Percentiles rank a stretch among this genome's conserved stretches.
These are phyloP conservation scores for Meloe dianella DNA, from an alignment of 2,888 invertebrate species.

Conservation along the genomic window DNA sequence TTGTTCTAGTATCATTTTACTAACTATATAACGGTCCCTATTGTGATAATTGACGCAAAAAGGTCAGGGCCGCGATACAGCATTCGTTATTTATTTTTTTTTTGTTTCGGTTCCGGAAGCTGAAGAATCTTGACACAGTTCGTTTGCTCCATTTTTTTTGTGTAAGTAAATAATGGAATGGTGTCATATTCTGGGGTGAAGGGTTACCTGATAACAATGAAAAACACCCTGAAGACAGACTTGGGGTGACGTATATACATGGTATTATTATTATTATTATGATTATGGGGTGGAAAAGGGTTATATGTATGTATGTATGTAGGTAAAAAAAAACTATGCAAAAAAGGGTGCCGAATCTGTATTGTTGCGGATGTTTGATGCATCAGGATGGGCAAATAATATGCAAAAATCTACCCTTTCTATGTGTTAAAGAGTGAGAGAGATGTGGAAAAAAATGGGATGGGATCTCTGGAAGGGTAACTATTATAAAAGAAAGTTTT, in stretches of 20 bases:
- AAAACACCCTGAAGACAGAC: slow-evolving; percentile 60
- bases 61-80: slow-evolving; percentile 35
- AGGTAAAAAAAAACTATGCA: slow-evolving; percentile 56
- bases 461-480: slow-evolving; percentile 43
- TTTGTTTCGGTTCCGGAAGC: slow-evolving; percentile 32
- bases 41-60: slow-evolving; percentile 45
- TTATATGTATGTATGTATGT: slow-evolving; percentile 31
- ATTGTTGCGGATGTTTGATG: slow-evolving; percentile 54
- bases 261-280: slow-evolving; percentile 36
- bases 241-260: slow-evolving; percentile 56
- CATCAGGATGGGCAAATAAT: slow-evolving; percentile 47
- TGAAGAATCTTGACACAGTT: slow-evolving; percentile 60
- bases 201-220: slow-evolving; percentile 59
- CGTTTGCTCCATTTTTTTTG: slow-evolving; percentile 59
- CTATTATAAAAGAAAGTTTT: slow-evolving; percentile 35
- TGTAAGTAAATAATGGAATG: slow-evolving; percentile 56
- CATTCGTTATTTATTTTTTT: neutral
- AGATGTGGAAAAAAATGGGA: slow-evolving; percentile 42
- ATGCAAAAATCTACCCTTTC: slow-evolving; percentile 50
- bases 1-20: slow-evolving; percentile 3
- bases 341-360: slow-evolving; percentile 55
- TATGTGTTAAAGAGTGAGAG: slow-evolving; percentile 37
- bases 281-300: slow-evolving; percentile 60
- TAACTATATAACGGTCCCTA: neutral
- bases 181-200: slow-evolving; percentile 60